phyloP scores from a whole-genome alignment of 2,113 vertebrate species.

The Megaceryle torquata region DNA sequence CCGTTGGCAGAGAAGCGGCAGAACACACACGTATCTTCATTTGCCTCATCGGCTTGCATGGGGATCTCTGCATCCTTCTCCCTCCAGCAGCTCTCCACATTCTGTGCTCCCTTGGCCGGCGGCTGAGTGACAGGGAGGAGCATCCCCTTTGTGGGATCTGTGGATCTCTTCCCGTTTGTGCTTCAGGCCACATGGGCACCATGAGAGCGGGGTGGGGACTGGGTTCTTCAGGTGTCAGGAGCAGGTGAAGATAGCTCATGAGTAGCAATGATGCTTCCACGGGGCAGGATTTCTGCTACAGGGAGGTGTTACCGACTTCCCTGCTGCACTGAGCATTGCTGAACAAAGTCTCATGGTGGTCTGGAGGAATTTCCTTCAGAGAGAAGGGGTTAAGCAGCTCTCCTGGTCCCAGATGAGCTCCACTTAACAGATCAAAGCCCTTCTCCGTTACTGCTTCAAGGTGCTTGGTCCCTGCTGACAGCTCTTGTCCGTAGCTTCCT shows the following conservation, averaged over 20 bases:
- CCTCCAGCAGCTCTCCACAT: neutral
- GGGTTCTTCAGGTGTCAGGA: neutral
- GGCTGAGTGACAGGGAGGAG: neutral
- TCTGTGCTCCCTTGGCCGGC: rapidly evolving
- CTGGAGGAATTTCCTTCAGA: neutral
- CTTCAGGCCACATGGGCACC: neutral
- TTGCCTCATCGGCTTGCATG: neutral
- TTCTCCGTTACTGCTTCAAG: neutral
- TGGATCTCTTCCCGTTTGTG: neutral
- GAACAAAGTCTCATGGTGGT: neutral
- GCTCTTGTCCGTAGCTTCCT: neutral
- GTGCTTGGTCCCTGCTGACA: neutral
- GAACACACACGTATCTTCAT: neutral
- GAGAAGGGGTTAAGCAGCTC: neutral
- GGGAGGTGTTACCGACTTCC: neutral
- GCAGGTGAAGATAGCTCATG: neutral
- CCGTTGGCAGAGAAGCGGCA: neutral
- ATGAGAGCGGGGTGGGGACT: neutral
- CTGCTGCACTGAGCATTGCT: rapidly evolving
- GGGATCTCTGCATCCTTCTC: neutral
- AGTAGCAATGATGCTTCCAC: neutral
- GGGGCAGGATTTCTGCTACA: rapidly evolving
- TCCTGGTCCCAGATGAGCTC: neutral
- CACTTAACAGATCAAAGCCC: neutral
- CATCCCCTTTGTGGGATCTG: neutral